Conservation (phyloP, 2,888 invertebrate species). For the Andrena bucephala region DNA sequence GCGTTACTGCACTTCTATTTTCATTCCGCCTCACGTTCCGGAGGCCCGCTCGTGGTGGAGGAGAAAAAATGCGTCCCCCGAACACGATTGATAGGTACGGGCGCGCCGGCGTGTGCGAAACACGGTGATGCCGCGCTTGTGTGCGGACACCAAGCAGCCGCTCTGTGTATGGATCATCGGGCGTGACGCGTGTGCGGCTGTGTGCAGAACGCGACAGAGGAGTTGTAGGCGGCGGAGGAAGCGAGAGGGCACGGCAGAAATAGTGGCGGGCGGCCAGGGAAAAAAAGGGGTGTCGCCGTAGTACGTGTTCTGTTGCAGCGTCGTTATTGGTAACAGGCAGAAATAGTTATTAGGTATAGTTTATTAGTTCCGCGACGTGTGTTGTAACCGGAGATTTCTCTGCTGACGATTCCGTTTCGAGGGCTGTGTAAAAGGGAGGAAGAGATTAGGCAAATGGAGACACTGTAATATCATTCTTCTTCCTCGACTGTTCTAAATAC, state of each 20-base stretch:
- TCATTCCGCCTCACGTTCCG: slow-evolving; percentile 81
- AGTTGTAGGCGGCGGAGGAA: slow-evolving; percentile 26
- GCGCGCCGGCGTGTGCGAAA: slow-evolving; percentile 42
- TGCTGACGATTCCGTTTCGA: background rate
- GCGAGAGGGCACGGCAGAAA: slow-evolving; percentile 57
- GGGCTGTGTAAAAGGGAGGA: background rate
- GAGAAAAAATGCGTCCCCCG: slow-evolving; percentile 77
- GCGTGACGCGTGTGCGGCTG: slow-evolving; percentile 17
- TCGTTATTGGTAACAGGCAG: slow-evolving; percentile 41
- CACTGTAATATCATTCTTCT: too few species aligned
- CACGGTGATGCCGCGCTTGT: slow-evolving; percentile 33
- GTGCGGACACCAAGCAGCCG: slow-evolving; percentile 40
- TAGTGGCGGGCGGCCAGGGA: slow-evolving; percentile 34
- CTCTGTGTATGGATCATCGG: slow-evolving; percentile 2
- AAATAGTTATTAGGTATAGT: slow-evolving; percentile 58
- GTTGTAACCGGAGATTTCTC: slow-evolving; percentile 30
- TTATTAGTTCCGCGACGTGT: slow-evolving; percentile 43
- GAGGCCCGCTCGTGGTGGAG: slow-evolving; percentile 71
- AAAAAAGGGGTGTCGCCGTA: slow-evolving; percentile 23
- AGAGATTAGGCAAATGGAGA: background rate
- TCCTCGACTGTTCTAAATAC: too few species aligned
- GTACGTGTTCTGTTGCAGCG: slow-evolving; percentile 37
- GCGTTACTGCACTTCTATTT: slow-evolving; percentile 82
- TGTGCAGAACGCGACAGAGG: slow-evolving; percentile 48
- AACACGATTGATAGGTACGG: slow-evolving; percentile 79